Conservation (phyloP, 2,888 invertebrate species). For the Drosophila merina region DNA sequence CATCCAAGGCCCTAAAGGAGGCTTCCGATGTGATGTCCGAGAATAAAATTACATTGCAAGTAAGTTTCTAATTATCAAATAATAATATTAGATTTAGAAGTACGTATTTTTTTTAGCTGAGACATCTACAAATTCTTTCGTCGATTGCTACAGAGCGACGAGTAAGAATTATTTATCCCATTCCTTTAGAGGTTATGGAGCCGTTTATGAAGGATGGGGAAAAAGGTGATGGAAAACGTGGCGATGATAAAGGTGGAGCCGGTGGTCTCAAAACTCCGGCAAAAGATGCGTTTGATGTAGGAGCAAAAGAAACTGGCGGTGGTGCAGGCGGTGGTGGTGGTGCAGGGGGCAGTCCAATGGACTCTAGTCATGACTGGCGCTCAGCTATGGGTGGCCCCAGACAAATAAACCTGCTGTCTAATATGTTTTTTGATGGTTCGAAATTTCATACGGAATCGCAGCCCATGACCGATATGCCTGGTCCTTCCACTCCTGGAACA, state of each 20-base stretch:
- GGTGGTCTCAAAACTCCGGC: too few relatives aligned
- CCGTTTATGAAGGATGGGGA: slow-evolving; percentile 23
- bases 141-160: slow-evolving; percentile 68
- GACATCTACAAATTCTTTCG: slow-evolving; percentile 72
- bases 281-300: too few relatives aligned
- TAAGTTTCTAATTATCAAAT: slow-evolving; percentile 14
- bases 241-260: background rate
- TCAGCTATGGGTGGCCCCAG: background rate
- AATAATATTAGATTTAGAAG: too few relatives aligned
- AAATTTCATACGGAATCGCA: background rate
- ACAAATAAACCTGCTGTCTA: background rate
- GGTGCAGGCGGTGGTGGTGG: too few relatives aligned
- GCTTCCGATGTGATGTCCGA: slow-evolving; percentile 77
- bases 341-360: background rate
- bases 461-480: background rate
- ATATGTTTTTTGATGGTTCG: slow-evolving; percentile 5
- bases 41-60: slow-evolving; percentile 76
- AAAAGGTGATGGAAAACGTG: background rate
- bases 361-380: background rate
- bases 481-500: background rate
- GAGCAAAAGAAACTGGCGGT: background rate
- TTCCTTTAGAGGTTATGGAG: slow-evolving; percentile 69
- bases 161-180: slow-evolving; percentile 69
- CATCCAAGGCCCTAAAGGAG: slow-evolving; percentile 69
- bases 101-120: slow-evolving; percentile 21